These are phyloP conservation scores for Podotricha telesiphe DNA, from an alignment of 2,888 invertebrate species.

Conservation along the genomic window DNA sequence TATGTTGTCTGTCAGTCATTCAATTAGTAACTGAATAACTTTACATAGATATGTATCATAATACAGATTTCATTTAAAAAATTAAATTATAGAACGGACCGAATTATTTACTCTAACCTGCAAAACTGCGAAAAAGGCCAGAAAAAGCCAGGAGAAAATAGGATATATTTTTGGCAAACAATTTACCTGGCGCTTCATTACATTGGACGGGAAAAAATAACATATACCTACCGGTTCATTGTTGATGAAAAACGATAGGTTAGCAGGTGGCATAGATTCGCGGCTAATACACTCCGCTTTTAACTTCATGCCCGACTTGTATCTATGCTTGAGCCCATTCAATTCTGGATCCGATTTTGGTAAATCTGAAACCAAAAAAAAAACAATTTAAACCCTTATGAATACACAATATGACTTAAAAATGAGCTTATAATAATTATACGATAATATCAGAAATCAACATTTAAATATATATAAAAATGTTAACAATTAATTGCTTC, in stretches of 20 bases:
- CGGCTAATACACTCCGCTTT: slow-evolving; percentile 70
- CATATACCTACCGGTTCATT: slow-evolving; percentile 70
- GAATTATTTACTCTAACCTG: no score
- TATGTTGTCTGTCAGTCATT: no score
- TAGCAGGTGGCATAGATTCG: slow-evolving; percentile 70
- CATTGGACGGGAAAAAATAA: neutral
- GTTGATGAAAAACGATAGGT: slow-evolving; percentile 73
- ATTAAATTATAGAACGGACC: no score
- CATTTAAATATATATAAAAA: no score
- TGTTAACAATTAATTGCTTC: no score
- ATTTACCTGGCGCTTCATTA: neutral
- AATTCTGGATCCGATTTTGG: slow-evolving; percentile 60
- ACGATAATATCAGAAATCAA: no score
- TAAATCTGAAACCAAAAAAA: slow-evolving; percentile 34
- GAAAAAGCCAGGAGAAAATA: no score
- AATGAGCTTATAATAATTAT: no score
- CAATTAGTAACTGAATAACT: no score
- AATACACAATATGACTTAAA: neutral
- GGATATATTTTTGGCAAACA: neutral
- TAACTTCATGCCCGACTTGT: slow-evolving; percentile 69
- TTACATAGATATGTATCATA: no score
- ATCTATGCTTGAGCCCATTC: slow-evolving; percentile 65
- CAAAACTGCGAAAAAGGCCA: no score
- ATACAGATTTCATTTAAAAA: no score
- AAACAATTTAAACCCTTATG: neutral